These are phyloP conservation scores for Ostrea edulis DNA, from an alignment of 1,140 invertebrate species.

Conservation along the genomic window DNA sequence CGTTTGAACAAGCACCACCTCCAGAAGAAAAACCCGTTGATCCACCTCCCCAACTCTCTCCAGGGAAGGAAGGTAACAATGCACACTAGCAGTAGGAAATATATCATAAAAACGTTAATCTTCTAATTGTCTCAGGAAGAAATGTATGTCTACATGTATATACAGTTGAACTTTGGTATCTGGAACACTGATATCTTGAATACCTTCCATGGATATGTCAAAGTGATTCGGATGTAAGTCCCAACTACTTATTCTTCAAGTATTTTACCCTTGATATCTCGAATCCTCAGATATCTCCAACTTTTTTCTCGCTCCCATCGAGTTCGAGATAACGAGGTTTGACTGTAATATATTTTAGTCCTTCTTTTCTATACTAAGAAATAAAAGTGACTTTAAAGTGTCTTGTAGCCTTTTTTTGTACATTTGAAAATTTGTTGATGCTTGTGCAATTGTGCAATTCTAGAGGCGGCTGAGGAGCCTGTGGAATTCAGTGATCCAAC, in stretches of 20 bases:
- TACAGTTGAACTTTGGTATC: neutral
- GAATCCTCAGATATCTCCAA: no score
- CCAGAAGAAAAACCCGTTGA: neutral
- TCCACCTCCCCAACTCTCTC: neutral
- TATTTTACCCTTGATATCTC: no score
- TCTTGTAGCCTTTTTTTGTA: neutral
- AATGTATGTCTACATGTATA: neutral
- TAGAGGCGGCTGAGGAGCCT: conserved; percentile 26
- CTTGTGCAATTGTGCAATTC: neutral
- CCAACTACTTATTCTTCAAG: no score
- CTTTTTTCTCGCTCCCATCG: no score
- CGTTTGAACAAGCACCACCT: neutral
- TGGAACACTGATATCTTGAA: no score
- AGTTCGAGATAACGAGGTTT: no score
- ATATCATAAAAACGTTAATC: neutral
- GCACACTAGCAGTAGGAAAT: neutral
- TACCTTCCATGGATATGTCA: no score
- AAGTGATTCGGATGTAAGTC: no score
- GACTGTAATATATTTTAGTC: neutral
- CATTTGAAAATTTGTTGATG: neutral
- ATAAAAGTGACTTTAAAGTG: neutral
- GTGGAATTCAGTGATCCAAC: conserved; percentile 34
- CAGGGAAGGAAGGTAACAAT: neutral
- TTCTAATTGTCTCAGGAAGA: neutral
- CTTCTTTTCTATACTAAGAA: neutral